Base-by-base conservation (phyloP, 2,113 vertebrate genomes). In the Antechinus flavipes region DNA sequence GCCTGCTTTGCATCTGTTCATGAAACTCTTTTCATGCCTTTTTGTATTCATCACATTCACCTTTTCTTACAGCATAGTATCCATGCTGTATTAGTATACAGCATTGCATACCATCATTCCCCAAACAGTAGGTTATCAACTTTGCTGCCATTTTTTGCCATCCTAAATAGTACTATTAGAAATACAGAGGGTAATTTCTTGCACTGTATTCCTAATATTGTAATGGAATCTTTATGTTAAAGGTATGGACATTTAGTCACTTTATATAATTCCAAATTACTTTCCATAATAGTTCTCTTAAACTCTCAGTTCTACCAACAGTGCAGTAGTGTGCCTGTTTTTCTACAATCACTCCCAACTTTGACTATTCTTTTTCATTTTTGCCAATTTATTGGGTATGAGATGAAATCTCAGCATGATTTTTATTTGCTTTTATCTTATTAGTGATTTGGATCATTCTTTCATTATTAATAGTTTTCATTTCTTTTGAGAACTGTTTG, bases 11-110 rank as follows among this genome's bases (percentile, higher is more conserved):
- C 14, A 92, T 90, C 30, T 61, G 55, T 92, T 91, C 19, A 58
- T 58, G 46, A 8, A 61, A 61, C 25, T 58, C 42, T 46, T 58
- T 92, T 19, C 7, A 61, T 92, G 46, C 22, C 35, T 19, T 61
- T 92, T 26, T 30, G 7, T 90, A n/a, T 84, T 19, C 54, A 58
- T 8, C 46, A 91, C 35, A 50, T 90, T 58, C 10, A 52, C 61
- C 58, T 35, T 55, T 93, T 93, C 52, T 93, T 52, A 93, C 52
- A 58, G 89, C 46, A 50, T 24, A 90, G 23, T 93, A 61, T n/a
- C 68, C 16, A n/a, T 76, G 42, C 42, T 42, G 42, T 42, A 42
- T 42, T 42, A 42, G 42, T 42, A 42, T 42, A 42, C 42, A 42
- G 42, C 1, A 53, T 47, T 89, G 23, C 25, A 16, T 93, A n/a